Percentiles rank a stretch among this genome's conserved stretches.
phyloP scores from a whole-genome alignment of 2,113 vertebrate species.

The Chaetops frenatus region DNA sequence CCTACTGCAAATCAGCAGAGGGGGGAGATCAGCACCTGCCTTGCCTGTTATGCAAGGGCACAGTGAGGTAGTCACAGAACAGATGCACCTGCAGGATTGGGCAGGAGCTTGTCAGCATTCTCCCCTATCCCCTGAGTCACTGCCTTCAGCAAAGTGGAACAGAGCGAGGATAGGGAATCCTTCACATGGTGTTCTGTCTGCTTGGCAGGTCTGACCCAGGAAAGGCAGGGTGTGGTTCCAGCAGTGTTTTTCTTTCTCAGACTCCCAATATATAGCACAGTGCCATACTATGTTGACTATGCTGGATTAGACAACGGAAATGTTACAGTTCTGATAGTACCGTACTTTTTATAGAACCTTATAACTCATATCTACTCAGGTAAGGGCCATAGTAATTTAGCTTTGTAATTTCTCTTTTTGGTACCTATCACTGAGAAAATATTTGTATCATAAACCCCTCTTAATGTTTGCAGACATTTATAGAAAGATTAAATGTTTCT shows the following conservation, averaged over 20 bases:
- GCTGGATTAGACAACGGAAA: not conserved
- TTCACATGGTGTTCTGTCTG: not conserved
- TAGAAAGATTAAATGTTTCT: not conserved
- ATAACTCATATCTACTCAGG: not conserved
- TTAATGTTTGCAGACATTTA: not conserved
- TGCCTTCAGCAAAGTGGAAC: rapidly evolving
- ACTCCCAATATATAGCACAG: not conserved
- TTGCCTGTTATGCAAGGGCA: not conserved
- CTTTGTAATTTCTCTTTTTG: not conserved
- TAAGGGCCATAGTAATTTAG: not conserved
- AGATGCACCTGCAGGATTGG: not conserved
- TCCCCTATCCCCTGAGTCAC: not conserved
- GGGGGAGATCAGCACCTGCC: not conserved
- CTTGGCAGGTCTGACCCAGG: not conserved
- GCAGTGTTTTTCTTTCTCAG: not conserved
- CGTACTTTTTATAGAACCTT: not conserved
- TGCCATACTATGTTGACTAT: not conserved
- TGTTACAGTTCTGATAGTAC: not conserved
- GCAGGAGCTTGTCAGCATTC: not conserved
- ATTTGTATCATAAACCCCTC: not conserved
- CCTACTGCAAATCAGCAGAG: not conserved
- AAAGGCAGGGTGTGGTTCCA: not conserved
- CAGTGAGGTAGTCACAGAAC: rapidly evolving
- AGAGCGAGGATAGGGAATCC: not conserved
- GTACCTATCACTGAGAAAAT: not conserved